Evolutionary conservation across 2,113 vertebrate species (phyloP).

Genomic region (Corythoichthys intestinalis): DNA sequence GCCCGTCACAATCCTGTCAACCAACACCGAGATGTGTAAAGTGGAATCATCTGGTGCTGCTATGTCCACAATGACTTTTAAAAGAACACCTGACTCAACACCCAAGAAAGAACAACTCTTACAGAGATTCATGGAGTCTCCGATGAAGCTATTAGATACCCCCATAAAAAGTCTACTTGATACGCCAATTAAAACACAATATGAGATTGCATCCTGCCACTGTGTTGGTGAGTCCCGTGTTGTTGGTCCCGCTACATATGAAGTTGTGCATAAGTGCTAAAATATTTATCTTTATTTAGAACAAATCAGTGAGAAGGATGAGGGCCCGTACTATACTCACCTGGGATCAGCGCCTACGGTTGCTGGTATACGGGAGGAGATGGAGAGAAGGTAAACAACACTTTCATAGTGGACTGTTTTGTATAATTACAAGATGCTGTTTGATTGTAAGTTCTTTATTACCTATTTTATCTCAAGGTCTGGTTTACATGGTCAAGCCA

Average conservation of each 20-base stretch:
- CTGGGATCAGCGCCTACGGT: conserved; percentile 92
- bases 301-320: conserved; percentile 98
- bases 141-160: conserved; percentile 88
- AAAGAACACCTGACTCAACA: conserved; percentile 76
- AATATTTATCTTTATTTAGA: conserved; percentile 68
- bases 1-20: conserved; percentile 80
- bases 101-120: conserved; percentile 85
- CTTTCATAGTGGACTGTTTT: conserved; percentile 48
- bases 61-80: conserved; percentile 36
- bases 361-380: conserved; percentile 86
- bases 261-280: conserved; percentile 13
- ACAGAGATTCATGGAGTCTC: conserved; percentile 90
- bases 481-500: conserved; percentile 85
- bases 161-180: conserved; percentile 92
- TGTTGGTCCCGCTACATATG: background rate
- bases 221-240: conserved; percentile 85
- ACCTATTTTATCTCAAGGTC: conserved; percentile 71
- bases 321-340: conserved; percentile 98
- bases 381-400: conserved; percentile 89
- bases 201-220: conserved; percentile 93
- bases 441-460: conserved; percentile 16
- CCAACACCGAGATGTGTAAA: conserved; percentile 68
- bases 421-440: background rate
- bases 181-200: conserved; percentile 92
- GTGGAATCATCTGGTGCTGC: conserved; percentile 41